phyloP scores from a whole-genome alignment of 1,140 invertebrate genomes.

The Neodiprion virginianus region DNA sequence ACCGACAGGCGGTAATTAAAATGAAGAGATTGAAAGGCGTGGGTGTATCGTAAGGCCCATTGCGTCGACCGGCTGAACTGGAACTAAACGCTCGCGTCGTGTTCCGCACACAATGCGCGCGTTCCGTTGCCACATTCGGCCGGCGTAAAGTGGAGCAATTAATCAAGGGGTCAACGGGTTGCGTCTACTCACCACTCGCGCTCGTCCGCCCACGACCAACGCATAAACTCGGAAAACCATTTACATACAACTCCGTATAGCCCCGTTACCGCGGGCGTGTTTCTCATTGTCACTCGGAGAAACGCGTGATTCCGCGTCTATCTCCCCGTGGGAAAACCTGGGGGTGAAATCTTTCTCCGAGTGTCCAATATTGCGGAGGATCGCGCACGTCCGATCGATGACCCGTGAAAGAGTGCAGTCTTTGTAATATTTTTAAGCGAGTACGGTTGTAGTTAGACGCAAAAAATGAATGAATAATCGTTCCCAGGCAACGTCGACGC shows the following conservation, averaged over 20 bases:
- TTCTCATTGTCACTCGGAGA: not conserved
- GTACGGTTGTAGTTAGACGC: no score
- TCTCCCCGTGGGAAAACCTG: no score
- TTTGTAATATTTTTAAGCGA: no score
- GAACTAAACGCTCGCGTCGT: slow-evolving; percentile 1
- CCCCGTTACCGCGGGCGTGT: not conserved
- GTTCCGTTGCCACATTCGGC: slow-evolving; percentile 6
- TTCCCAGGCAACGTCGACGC: no score
- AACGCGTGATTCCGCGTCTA: not conserved
- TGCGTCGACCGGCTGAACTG: slow-evolving; percentile 1
- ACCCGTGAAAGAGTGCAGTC: no score
- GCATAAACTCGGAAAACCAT: not conserved
- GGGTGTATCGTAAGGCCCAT: not conserved
- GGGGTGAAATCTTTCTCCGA: no score
- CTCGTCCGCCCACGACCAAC: not conserved
- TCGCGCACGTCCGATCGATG: no score
- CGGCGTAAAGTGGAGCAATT: not conserved
- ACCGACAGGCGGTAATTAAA: slow-evolving; percentile 9
- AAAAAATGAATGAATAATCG: no score
- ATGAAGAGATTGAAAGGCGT: slow-evolving; percentile 8
- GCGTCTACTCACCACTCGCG: not conserved
- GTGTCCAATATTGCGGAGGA: no score
- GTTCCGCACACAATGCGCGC: slow-evolving; percentile 3
- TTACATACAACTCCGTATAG: not conserved
- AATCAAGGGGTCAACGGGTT: slow-evolving; percentile 5